These are phyloP conservation scores for Leucophenga varia DNA, from an alignment of 1,140 invertebrate species.

Conservation along the genomic window DNA sequence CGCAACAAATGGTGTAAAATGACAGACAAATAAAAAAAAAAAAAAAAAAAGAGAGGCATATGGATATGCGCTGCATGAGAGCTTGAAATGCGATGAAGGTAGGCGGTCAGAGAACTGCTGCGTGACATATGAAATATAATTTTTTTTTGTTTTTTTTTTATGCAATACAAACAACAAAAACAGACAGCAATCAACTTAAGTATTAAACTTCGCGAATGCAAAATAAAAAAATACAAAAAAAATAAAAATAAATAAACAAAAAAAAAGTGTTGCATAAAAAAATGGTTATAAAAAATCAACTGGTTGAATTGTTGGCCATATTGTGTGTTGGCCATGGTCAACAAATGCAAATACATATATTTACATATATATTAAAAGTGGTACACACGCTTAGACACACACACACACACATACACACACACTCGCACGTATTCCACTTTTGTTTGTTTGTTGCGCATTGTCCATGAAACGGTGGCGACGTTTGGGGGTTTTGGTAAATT, in stretches of 20 bases:
- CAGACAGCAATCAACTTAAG: too few relatives aligned
- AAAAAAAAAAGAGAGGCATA: slow-evolving; percentile 6
- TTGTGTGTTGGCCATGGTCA: slow-evolving; percentile 14
- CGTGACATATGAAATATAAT: too few relatives aligned
- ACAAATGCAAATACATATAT: neutral
- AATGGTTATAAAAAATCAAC: slow-evolving; percentile 1
- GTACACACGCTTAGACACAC: too few relatives aligned
- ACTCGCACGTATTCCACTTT: too few relatives aligned
- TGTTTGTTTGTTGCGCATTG: neutral
- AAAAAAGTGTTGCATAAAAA: neutral
- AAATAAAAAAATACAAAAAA: neutral
- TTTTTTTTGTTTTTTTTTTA: too few relatives aligned
- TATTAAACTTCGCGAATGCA: neutral
- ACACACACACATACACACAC: too few relatives aligned
- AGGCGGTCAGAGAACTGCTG: neutral
- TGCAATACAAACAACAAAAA: too few relatives aligned
- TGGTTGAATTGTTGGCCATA: slow-evolving; percentile 19
- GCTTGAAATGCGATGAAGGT: neutral
- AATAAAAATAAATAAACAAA: slow-evolving; percentile 6
- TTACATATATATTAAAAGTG: too few relatives aligned
- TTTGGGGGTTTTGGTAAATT: slow-evolving; percentile 16
- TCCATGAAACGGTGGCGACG: too few relatives aligned
- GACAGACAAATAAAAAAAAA: slow-evolving; percentile 1
- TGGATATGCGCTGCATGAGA: neutral
- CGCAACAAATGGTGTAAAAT: slow-evolving; percentile 15